Conservation (phyloP, 2,888 invertebrate genomes). For the Drosophila macrospina region DNA sequence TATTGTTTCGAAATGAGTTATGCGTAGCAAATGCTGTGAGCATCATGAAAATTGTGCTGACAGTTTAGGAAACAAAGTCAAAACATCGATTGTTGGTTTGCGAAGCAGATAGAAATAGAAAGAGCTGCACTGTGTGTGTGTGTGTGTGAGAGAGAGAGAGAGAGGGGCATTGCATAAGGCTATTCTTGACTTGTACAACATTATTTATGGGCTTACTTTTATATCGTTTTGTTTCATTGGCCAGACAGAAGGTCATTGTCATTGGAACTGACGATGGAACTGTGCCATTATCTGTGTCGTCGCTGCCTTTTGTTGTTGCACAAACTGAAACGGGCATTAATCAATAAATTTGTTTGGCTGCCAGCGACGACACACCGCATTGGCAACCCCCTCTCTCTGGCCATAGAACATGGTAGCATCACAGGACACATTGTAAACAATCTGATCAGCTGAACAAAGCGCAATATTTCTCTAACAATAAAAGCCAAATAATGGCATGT, state of each 20-base stretch:
- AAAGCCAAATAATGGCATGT: conserved; percentile 56
- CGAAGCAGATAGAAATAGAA: background rate
- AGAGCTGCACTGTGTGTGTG: no score
- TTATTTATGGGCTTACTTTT: conserved; percentile 69
- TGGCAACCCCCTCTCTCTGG: conserved; percentile 43
- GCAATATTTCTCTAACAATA: conserved; percentile 56
- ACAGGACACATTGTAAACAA: conserved; percentile 57
- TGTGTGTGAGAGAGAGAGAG: conserved; percentile 17
- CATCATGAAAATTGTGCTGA: conserved; percentile 56
- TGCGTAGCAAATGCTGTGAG: conserved; percentile 56
- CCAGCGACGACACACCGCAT: conserved; percentile 71
- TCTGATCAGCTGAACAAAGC: conserved; percentile 53
- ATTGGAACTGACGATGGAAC: conserved; percentile 50
- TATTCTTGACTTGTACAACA: conserved; percentile 36
- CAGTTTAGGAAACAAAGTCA: conserved; percentile 52
- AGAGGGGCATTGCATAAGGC: conserved; percentile 10
- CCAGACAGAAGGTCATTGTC: conserved; percentile 65
- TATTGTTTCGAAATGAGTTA: conserved; percentile 77
- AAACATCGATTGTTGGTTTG: conserved; percentile 35
- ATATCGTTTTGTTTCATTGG: conserved; percentile 31
- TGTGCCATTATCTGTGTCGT: conserved; percentile 50
- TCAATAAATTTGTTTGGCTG: conserved; percentile 84
- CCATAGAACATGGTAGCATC: conserved; percentile 9
- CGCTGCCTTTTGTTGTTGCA: conserved; percentile 54
- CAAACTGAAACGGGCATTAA: conserved; percentile 75